Base-by-base conservation (phyloP, 1,140 invertebrate species). In the Cydia splendana region DNA sequence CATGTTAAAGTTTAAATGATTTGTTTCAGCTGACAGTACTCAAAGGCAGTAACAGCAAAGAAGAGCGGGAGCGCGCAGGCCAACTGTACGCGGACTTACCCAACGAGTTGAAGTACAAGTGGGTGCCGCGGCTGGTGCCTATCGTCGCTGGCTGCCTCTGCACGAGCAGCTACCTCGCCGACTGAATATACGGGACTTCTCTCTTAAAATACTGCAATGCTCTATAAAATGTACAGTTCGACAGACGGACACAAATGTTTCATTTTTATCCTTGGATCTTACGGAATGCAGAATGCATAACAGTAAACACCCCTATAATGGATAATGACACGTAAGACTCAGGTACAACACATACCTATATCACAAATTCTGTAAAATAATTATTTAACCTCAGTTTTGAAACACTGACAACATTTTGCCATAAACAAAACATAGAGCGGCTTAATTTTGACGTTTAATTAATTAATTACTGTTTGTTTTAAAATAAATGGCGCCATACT, bases 71-170 rank as follows among this genome's bases (percentile, higher is more conserved):
- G 57, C 18, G 57, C 57, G 57, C 57, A 10, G 57, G 57, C 57
- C 57, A 77, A 24, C 80, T 84, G 15, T 75, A 77, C 24, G 80
- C 85, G 45, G 78, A 87, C 20, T 42, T 91, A 24, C 89, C 90
- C 4, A 75, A 78, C 4, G 88, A 89, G 15, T 65, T 92, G 2
- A 80, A 77, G 74, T 83, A 79, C 28, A 79, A 77, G 69, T 92
- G 88, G 86, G 77, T 90, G 2, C 84, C 86, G 0, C 79, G 85
- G 34, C 83, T 87, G 28, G 82, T 78, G 42, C 82, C 82, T 0
- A 80, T 92, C 3, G 86, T 82, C 10, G 85, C 87, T 24, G 88
- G 83, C 48, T 92, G 89, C 65, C 75, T 84, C 6, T 92, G 89
- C 75, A 79, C 83, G 0, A 83, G 79, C 71, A 85, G 87, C 53